Evolutionary conservation across 2,797 vertebrate genomes (phyloP).

Genomic region (Sebastes kiyomatsui): DNA sequence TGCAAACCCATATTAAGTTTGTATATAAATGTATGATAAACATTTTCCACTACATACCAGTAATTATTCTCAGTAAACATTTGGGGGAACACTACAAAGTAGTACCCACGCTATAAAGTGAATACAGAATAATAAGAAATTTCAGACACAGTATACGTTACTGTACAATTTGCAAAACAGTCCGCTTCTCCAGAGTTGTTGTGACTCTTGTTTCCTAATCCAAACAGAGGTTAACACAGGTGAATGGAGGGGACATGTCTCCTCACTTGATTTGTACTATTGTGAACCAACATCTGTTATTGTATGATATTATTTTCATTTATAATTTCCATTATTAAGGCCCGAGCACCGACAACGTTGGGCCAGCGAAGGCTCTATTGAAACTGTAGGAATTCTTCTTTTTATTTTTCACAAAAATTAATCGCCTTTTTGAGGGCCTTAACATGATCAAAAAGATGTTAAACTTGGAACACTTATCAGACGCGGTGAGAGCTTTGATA

Average conservation of each 20-base stretch:
- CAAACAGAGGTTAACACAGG: not conserved
- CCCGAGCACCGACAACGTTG: no score
- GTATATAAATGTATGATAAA: not conserved
- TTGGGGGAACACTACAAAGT: not conserved
- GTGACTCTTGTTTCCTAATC: not conserved
- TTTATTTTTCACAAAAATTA: no score
- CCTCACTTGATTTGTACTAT: not conserved
- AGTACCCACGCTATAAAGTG: not conserved
- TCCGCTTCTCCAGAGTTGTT: not conserved
- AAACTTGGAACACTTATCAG: no score
- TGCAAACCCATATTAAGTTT: not conserved
- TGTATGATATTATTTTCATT: no score
- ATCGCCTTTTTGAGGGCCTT: no score
- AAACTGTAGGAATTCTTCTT: no score
- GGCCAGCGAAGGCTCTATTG: no score
- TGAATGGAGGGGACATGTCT: not conserved
- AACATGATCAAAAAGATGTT: no score
- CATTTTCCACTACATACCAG: not conserved
- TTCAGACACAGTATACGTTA: not conserved
- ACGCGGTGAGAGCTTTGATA: no score
- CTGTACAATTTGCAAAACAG: not conserved
- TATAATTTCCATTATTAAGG: no score
- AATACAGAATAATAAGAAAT: not conserved
- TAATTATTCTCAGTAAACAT: no score
- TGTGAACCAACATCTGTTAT: not conserved